phyloP scores from a whole-genome alignment of 2,888 invertebrate species.

The Eupeodes latifasciatus region DNA sequence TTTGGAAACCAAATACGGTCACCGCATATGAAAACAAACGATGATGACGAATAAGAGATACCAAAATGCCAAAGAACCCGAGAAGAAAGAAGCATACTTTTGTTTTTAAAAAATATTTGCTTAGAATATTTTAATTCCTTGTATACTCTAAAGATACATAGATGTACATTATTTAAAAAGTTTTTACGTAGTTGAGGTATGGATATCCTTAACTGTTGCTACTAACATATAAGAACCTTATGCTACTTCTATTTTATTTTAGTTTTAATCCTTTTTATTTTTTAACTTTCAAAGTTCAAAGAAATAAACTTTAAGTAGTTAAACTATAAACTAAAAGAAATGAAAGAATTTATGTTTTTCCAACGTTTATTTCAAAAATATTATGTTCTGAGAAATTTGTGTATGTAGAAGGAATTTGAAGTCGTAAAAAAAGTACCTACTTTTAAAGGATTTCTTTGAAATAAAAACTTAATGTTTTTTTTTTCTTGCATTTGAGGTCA shows the following conservation, averaged over 20 bases:
- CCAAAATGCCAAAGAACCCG: not conserved
- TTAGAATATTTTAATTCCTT: slow-evolving; percentile 55
- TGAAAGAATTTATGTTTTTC: not conserved
- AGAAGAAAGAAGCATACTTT: slow-evolving; percentile 7
- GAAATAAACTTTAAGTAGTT: slow-evolving; percentile 40
- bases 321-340: slow-evolving; percentile 10
- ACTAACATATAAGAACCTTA: slow-evolving; percentile 44
- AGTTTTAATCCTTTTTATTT: not conserved
- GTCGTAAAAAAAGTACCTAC: not conserved
- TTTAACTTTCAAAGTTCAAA: not conserved
- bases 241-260: slow-evolving; percentile 3
- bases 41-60: not conserved
- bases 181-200: no score
- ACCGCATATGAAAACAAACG: not conserved
- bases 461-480: slow-evolving; percentile 16
- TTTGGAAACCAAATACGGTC: not conserved
- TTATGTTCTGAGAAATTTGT: not conserved
- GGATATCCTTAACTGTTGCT: slow-evolving; percentile 9
- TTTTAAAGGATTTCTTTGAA: slow-evolving; percentile 28
- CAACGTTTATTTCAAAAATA: not conserved
- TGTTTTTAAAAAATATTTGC: slow-evolving; percentile 21
- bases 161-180: no score
- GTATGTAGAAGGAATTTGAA: not conserved
- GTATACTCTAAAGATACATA: not conserved
- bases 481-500: slow-evolving; percentile 37